phyloP scores from a whole-genome alignment of 2,797 vertebrate species.

The Stomatorhinus walkeri region DNA sequence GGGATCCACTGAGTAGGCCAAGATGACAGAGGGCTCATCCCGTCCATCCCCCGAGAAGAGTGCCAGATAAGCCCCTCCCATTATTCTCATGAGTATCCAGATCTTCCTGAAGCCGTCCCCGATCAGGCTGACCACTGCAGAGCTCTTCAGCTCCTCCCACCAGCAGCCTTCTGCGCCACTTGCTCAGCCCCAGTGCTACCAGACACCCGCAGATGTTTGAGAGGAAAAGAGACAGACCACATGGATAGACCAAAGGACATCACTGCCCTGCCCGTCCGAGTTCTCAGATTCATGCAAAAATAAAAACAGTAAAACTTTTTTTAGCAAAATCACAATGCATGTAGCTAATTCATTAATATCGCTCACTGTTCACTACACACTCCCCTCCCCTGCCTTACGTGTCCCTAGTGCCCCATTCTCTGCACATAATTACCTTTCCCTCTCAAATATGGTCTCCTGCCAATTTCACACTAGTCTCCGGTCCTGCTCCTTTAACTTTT shows the following conservation, averaged over 20 bases:
- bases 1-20: neutral
- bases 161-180: neutral
- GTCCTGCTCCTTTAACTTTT: neutral
- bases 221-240: neutral
- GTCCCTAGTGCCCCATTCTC: neutral
- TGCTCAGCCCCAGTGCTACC: neutral
- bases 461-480: neutral
- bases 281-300: neutral
- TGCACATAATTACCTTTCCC: neutral
- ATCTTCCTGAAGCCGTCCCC: neutral
- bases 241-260: neutral
- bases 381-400: neutral
- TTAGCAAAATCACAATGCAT: neutral
- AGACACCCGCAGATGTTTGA: neutral
- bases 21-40: neutral
- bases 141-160: neutral
- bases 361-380: neutral
- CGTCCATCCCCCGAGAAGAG: neutral
- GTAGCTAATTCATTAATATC: neutral
- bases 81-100: neutral
- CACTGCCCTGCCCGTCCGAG: neutral
- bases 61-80: neutral
- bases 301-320: neutral
- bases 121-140: neutral
- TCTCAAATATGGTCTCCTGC: neutral